phyloP scores from a whole-genome alignment of 2,797 vertebrate genomes.

The Poecilia velifera region DNA sequence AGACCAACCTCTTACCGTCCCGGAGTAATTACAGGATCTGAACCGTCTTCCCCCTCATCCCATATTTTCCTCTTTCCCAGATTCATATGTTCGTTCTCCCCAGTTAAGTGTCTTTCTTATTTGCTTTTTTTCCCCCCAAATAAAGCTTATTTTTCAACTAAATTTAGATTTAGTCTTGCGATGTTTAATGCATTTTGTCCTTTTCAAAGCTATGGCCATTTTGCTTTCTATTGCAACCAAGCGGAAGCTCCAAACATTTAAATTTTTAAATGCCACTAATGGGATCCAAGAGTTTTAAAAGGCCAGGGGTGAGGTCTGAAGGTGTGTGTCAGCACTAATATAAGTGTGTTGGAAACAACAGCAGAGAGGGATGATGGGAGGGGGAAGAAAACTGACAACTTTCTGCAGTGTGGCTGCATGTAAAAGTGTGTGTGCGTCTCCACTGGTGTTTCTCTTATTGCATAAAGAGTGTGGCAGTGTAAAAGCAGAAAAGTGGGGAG shows the following conservation, averaged over 20 bases:
- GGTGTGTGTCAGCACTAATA: conserved; percentile 50
- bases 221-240: conserved; percentile 34
- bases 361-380: background rate
- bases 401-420: conserved; percentile 46
- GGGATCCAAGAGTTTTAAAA: conserved; percentile 53
- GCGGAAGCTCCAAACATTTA: conserved; percentile 56
- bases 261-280: conserved; percentile 69
- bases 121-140: background rate
- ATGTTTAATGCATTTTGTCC: conserved; percentile 51
- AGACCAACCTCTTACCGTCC: conserved; percentile 48
- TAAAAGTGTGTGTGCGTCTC: conserved; percentile 42
- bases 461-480: conserved; percentile 20
- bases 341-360: conserved; percentile 52
- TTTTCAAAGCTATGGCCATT: conserved; percentile 38
- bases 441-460: conserved; percentile 12
- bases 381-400: conserved; percentile 51
- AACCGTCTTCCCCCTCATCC: conserved; percentile 1
- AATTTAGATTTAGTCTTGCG: conserved; percentile 44
- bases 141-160: conserved; percentile 31
- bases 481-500: conserved; percentile 60
- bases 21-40: conserved; percentile 45
- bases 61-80: conserved; percentile 26
- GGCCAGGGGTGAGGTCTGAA: conserved; percentile 34
- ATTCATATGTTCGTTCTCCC: conserved; percentile 7
- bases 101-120: conserved; percentile 37